Conservation (phyloP, 2,888 invertebrate genomes). For the Xestoiulus laeticollis region DNA sequence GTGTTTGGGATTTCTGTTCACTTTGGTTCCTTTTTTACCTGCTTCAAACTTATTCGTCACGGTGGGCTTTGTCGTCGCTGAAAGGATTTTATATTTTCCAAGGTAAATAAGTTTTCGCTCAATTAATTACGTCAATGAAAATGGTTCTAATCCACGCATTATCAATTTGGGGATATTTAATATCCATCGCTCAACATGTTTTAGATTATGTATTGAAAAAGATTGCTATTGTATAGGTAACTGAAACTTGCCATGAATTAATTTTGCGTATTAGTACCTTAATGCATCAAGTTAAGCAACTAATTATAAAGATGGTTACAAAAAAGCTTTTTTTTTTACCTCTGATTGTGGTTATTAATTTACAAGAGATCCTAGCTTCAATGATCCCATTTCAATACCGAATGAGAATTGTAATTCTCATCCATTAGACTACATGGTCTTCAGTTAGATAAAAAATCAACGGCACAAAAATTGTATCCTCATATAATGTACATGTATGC, state of each 20-base stretch:
- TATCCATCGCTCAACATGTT: neutral
- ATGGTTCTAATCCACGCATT: slow-evolving; percentile 25
- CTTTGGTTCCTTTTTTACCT: slow-evolving; percentile 59
- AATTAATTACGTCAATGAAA: neutral
- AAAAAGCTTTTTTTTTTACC: no score
- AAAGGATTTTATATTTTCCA: slow-evolving; percentile 52
- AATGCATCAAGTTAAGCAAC: neutral
- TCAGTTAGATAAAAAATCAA: no score
- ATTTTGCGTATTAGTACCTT: neutral
- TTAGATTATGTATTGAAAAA: neutral
- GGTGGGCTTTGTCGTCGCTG: slow-evolving; percentile 54
- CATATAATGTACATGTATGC: no score
- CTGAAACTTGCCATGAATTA: neutral
- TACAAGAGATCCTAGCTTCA: no score
- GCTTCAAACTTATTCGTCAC: slow-evolving; percentile 53
- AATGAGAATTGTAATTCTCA: no score
- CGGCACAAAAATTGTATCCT: no score
- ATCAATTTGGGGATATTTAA: slow-evolving; percentile 53
- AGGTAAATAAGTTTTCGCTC: slow-evolving; percentile 38
- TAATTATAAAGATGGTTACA: no score
- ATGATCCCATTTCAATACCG: no score
- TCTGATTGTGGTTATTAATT: no score
- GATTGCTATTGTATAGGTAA: neutral
- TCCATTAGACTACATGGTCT: no score
- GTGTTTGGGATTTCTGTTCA: slow-evolving; percentile 60